phyloP scores from a whole-genome alignment of 2,888 invertebrate species.

The Eilema caniola region DNA sequence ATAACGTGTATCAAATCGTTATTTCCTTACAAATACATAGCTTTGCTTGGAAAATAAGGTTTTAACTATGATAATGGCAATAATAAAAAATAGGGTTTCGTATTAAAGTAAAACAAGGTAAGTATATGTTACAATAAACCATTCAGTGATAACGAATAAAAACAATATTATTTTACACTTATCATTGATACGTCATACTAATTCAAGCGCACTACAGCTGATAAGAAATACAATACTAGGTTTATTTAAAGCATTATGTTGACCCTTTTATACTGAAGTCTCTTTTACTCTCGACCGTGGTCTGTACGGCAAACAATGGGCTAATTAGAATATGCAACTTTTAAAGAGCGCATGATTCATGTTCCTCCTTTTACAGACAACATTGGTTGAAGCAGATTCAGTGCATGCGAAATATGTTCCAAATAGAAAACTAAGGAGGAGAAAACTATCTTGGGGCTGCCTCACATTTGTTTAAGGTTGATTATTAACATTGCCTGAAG shows the following conservation, averaged over 20 bases:
- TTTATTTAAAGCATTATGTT: neutral
- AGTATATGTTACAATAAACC: neutral
- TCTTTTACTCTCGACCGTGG: neutral
- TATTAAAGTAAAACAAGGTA: neutral
- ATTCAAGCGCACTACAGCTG: neutral
- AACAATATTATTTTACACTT: conserved; percentile 1
- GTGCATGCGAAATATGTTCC: neutral
- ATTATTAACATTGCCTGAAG: neutral
- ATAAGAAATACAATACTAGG: neutral
- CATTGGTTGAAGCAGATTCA: neutral
- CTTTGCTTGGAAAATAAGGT: neutral
- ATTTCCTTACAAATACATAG: neutral
- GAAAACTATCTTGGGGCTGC: too few relatives aligned
- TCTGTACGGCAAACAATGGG: neutral
- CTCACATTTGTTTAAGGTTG: neutral
- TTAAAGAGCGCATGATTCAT: neutral
- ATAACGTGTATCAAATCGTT: neutral
- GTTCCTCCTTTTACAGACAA: neutral
- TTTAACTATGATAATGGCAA: neutral
- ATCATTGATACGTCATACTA: conserved; percentile 1
- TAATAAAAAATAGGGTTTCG: neutral
- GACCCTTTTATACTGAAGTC: neutral
- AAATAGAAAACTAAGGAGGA: neutral
- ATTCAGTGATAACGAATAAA: neutral
- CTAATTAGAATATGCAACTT: conserved; percentile 4